Percentiles rank a stretch among this genome's conserved stretches.
phyloP scores from a whole-genome alignment of 2,113 vertebrate species.

The Pionites leucogaster region DNA sequence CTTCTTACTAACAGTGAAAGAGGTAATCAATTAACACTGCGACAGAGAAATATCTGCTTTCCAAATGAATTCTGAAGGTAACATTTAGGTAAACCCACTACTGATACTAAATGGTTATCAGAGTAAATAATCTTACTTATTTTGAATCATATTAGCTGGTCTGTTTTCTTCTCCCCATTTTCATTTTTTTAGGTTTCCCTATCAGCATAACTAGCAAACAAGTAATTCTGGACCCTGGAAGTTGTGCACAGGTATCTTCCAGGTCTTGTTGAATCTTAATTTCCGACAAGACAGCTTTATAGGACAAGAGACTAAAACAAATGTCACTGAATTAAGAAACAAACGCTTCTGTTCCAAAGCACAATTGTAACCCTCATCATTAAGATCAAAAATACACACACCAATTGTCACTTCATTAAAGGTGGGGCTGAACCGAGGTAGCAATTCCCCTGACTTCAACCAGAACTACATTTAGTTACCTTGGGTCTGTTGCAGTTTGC shows the following conservation, averaged over 20 bases:
- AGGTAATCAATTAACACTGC: not conserved
- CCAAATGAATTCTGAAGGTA: not conserved
- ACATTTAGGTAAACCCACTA: not conserved
- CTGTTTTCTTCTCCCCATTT: rapidly evolving
- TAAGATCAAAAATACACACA: not conserved
- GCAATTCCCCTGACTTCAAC: not conserved
- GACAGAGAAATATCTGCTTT: not conserved
- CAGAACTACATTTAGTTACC: conserved; percentile 67
- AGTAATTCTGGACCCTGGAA: not conserved
- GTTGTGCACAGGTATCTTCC: rapidly evolving
- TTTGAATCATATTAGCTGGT: not conserved
- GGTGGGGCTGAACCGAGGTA: not conserved
- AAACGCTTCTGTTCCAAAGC: not conserved
- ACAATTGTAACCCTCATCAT: not conserved
- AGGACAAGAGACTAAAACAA: not conserved
- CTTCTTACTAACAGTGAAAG: not conserved
- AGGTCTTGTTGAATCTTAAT: not conserved
- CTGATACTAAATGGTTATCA: not conserved
- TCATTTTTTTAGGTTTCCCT: not conserved
- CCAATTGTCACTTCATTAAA: not conserved
- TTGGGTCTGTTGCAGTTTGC: conserved; percentile 94
- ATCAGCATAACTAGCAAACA: not conserved
- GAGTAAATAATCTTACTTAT: not conserved
- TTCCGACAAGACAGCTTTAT: not conserved
- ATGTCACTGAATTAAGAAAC: not conserved